Evolutionary conservation across 2,888 invertebrate species (phyloP).

Genomic region (Chrysotoxum bicinctum): DNA sequence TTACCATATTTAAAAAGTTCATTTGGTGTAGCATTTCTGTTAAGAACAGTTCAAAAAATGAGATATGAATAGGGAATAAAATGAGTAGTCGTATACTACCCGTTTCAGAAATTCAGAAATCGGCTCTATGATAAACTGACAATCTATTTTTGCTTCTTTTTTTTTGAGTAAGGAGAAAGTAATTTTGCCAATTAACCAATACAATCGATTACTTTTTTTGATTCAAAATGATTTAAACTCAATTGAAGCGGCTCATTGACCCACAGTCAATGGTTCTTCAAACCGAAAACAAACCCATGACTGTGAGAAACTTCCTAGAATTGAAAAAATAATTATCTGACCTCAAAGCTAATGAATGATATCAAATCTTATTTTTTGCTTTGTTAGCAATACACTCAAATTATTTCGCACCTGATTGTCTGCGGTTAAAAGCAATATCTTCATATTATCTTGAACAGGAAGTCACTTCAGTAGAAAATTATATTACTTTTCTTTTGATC

Average conservation of each 20-base stretch:
- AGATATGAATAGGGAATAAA: too few species aligned
- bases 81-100: too few species aligned
- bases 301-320: neutral
- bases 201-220: neutral
- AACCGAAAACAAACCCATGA: neutral
- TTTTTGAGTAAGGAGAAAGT: too few species aligned
- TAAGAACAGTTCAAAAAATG: too few species aligned
- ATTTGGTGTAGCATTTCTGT: too few species aligned
- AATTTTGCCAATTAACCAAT: neutral
- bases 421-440: neutral
- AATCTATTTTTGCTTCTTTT: too few species aligned
- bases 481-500: neutral
- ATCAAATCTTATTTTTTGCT: neutral
- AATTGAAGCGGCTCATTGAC: neutral
- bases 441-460: constrained; percentile 12
- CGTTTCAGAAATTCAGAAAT: too few species aligned
- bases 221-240: neutral
- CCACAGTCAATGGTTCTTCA: neutral
- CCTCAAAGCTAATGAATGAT: neutral
- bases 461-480: neutral
- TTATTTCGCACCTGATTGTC: neutral
- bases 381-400: neutral
- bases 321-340: neutral
- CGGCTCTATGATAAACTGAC: too few species aligned
- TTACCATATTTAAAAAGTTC: too few species aligned